Evolutionary conservation across 2,888 invertebrate species (phyloP), one percentile per base, ranked within the genome.

Genomic region (Alloscopus bannaensis): DNA sequence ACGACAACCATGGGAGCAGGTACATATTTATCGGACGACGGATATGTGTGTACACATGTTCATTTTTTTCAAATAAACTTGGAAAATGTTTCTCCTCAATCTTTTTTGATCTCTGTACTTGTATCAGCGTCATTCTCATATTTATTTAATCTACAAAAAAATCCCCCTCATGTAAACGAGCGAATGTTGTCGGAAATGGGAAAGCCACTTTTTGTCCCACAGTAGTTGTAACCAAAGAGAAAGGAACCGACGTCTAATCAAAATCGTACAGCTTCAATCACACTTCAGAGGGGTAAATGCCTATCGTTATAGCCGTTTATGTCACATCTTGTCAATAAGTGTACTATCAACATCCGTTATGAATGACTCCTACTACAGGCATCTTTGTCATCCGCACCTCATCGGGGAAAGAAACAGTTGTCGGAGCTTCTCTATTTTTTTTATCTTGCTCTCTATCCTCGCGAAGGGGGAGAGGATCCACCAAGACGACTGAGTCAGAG

Each of bases 281-380:
- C 76, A 69, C 60, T 69, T 69, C 55, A 62, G 69, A 77, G 68
- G 60, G 70, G 59, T 68, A 79, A 62, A 79, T 79, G 71, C 71
- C 59, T 52, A 50, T 59, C 40, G 79, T 71, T 71, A 79, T 72
- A 66, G 72, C 66, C 70, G 65, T 72, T 79, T 73, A 66, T 70
- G 79, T 79, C 79, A 79, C 68, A 59, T 79, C 79, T 72, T 79
- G 79, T 79, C 79, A 79, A 79, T 79, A 79, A 22, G 72, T 24
- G 26, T 55, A 66, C 59, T 68, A 72, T 79, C 68, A 79, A 66
- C 71, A 71, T 78, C 57, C 47, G 28, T 20, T 22, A 50, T 50
- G 24, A 2, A 13, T 55, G 28, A 6, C 55, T 55, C 16, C 55
- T 26, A 2, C 22, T 28, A 65, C 16, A 22, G 22, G 11, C 64